Percentiles rank a stretch among this genome's conserved stretches.
Conservation (phyloP, 2,113 vertebrate species). For the Orcinus orca region DNA sequence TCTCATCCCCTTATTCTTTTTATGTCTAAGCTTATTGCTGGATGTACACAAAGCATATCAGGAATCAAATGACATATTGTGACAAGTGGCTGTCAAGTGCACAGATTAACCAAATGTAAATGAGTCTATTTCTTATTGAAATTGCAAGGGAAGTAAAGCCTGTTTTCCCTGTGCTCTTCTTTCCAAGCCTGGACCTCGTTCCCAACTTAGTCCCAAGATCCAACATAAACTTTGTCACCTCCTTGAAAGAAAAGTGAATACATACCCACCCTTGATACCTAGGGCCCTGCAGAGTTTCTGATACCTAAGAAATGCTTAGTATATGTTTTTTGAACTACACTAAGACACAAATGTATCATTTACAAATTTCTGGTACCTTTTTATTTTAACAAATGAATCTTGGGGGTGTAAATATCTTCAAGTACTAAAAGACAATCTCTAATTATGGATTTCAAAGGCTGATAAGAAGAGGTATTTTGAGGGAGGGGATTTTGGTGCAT, state of each 20-base stretch:
- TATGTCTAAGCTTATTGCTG: background rate
- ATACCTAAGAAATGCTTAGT: background rate
- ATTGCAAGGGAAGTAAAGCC: background rate
- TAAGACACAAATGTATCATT: background rate
- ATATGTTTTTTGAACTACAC: background rate
- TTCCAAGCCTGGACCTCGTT: background rate
- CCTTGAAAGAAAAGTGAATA: background rate
- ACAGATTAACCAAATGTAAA: background rate
- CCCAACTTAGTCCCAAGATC: too few species aligned
- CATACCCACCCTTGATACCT: too few species aligned
- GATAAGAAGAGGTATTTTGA: background rate
- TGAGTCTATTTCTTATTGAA: background rate
- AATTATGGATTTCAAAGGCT: background rate
- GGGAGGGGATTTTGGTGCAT: background rate
- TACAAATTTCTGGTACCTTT: background rate
- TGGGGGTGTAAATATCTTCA: background rate
- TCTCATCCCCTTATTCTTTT: background rate
- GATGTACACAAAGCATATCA: slow-evolving; percentile 20
- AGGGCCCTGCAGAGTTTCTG: background rate
- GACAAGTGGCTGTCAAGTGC: slow-evolving; percentile 27
- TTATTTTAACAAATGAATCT: slow-evolving; percentile 1
- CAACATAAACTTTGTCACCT: background rate
- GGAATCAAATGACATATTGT: slow-evolving; percentile 20
- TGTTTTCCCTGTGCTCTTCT: background rate
- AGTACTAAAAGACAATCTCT: background rate